phyloP scores from a whole-genome alignment of 92 coral and sea anemone species.

The Nematostella vectensis region DNA sequence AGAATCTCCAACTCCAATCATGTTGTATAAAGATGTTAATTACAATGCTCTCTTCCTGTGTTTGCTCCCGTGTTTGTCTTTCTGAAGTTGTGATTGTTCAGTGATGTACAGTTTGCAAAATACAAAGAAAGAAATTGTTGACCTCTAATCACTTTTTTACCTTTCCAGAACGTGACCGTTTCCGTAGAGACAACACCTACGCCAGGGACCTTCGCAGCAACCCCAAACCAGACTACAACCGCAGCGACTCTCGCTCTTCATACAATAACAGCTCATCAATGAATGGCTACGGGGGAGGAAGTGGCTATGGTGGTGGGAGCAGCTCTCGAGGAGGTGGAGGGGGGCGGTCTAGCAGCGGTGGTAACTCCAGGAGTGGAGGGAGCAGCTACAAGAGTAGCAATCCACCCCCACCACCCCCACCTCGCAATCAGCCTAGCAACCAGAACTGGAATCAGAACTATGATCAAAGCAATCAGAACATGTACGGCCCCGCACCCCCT shows the following conservation, averaged over 20 bases:
- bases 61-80: no score
- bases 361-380: slow-evolving; percentile 17
- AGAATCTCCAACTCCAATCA: no score
- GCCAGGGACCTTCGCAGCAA: slow-evolving; percentile 9
- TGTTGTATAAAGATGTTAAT: no score
- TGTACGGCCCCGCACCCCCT: slow-evolving; percentile 49
- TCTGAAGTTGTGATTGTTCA: no score
- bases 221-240: slow-evolving; percentile 2
- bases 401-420: slow-evolving; percentile 52
- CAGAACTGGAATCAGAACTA: slow-evolving; percentile 35
- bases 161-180: slow-evolving; percentile 81
- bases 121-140: no score
- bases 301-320: slow-evolving; percentile 32
- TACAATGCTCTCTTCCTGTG: no score
- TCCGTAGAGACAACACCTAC: slow-evolving; percentile 35
- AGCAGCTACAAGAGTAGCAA: slow-evolving; percentile 34
- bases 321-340: slow-evolving; percentile 51
- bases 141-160: no score
- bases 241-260: slow-evolving; percentile 9
- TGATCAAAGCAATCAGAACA: slow-evolving; percentile 17
- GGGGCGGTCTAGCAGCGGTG: slow-evolving; percentile 26
- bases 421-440: slow-evolving; percentile 15
- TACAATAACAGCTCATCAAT: slow-evolving; percentile 20
- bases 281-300: slow-evolving; percentile 38
- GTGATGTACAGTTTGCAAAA: no score